Evolutionary conservation across 2,888 invertebrate genomes (phyloP).

Genomic region (Plagodis dolabraria): DNA sequence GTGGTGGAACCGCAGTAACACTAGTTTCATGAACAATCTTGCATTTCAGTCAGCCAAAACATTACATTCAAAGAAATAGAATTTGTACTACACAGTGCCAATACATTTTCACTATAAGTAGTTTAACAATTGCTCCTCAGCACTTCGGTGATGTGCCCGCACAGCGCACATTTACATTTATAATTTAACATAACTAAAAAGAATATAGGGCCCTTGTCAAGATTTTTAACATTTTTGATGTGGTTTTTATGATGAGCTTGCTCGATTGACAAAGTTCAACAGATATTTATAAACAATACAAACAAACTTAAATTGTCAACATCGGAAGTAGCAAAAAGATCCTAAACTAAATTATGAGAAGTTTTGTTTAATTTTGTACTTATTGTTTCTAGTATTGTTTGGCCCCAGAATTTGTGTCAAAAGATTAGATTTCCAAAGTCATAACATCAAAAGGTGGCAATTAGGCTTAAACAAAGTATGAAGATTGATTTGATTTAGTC

Average conservation of each 20-base stretch:
- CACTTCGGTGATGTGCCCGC: constrained; percentile 5
- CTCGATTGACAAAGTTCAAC: constrained; percentile 2
- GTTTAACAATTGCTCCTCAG: constrained; percentile 20
- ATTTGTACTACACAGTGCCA: constrained; percentile 42
- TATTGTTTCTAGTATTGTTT: constrained; percentile 72
- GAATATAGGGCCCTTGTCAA: background rate
- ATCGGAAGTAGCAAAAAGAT: constrained; percentile 52
- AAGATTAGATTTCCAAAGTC: constrained; percentile 41
- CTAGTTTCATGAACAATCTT: constrained; percentile 15
- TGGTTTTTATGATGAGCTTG: background rate
- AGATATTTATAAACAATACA: constrained; percentile 14
- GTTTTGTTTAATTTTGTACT: constrained; percentile 75
- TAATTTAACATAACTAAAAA: constrained; percentile 12
- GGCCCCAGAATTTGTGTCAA: constrained; percentile 76
- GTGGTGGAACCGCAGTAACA: constrained; percentile 13
- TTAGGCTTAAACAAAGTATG: constrained; percentile 2
- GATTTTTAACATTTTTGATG: background rate
- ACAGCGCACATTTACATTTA: constrained; percentile 2
- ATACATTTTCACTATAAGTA: constrained; percentile 29
- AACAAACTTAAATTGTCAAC: constrained; percentile 23
- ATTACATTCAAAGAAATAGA: constrained; percentile 30
- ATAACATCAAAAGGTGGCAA: background rate
- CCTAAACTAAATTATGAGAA: constrained; percentile 76
- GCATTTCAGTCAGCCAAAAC: constrained; percentile 25
- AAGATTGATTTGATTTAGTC: constrained; percentile 4